Percentiles rank a stretch among this genome's conserved stretches.
phyloP scores from a whole-genome alignment of 2,888 invertebrate genomes.

The Diarsia brunnea region DNA sequence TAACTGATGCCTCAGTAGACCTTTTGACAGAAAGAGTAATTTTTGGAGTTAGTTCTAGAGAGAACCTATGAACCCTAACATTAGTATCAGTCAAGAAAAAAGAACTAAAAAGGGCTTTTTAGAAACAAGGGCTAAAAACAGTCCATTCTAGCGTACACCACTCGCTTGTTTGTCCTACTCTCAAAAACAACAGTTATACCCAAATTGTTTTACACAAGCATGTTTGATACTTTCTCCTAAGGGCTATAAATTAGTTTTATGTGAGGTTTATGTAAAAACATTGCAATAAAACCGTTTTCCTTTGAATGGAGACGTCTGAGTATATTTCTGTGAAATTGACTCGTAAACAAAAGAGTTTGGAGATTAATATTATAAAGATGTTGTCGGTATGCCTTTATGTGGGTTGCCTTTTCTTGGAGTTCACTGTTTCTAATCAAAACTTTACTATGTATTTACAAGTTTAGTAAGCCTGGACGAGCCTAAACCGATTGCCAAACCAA shows the following conservation, averaged over 20 bases:
- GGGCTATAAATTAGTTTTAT: constrained; percentile 84
- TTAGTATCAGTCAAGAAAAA: not conserved
- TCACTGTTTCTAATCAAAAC: not conserved
- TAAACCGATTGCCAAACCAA: not conserved
- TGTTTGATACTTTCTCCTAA: constrained; percentile 57
- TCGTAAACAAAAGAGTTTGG: constrained; percentile 46
- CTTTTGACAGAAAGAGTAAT: not conserved
- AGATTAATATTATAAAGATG: constrained; percentile 54
- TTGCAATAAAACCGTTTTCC: constrained; percentile 80
- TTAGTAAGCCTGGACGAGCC: not conserved
- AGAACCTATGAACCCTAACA: not conserved
- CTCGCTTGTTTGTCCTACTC: constrained; percentile 28
- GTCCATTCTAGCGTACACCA: not conserved
- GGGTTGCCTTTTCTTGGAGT: not conserved
- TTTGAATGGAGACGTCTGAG: constrained; percentile 74
- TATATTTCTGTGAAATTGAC: constrained; percentile 69
- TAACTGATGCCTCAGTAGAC: not conserved
- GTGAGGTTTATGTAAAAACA: constrained; percentile 84
- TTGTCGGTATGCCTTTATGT: not conserved
- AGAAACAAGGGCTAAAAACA: not conserved
- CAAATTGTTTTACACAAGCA: constrained; percentile 50
- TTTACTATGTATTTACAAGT: not conserved
- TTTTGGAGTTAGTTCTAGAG: not conserved
- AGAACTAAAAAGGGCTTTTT: not conserved
- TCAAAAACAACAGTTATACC: constrained; percentile 36